phyloP scores from a whole-genome alignment of 2,113 vertebrate genomes.

The Aspidoscelis tigris region DNA sequence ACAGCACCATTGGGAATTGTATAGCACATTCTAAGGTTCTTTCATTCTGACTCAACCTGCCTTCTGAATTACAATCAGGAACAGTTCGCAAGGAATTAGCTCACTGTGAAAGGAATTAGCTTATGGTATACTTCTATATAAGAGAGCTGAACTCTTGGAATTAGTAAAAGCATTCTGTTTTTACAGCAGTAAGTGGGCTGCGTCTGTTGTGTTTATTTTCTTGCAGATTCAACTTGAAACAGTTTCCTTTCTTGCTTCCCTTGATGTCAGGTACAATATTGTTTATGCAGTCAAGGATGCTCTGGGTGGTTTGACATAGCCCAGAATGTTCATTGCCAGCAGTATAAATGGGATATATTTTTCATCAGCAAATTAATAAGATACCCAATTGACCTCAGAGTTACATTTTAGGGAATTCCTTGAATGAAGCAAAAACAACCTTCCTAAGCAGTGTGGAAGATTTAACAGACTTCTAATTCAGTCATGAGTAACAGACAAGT shows the following conservation, averaged over 20 bases:
- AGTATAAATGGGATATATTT: slow-evolving; percentile 1
- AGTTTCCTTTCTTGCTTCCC: slow-evolving; percentile 29
- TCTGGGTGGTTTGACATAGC: neutral
- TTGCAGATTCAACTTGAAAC: slow-evolving; percentile 15
- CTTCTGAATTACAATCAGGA: too few relatives aligned
- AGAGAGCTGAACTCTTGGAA: neutral
- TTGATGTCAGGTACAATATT: neutral
- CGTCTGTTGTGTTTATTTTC: neutral
- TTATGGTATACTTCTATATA: neutral
- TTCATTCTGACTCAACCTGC: too few relatives aligned
- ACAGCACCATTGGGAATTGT: too few relatives aligned
- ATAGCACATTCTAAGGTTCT: too few relatives aligned
- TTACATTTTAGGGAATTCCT: slow-evolving; percentile 34
- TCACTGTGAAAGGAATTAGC: neutral
- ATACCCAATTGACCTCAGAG: slow-evolving; percentile 21
- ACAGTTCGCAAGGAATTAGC: neutral
- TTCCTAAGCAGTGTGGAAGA: slow-evolving; percentile 13
- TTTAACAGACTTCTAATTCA: slow-evolving; percentile 63
- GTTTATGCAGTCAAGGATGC: slow-evolving; percentile 36
- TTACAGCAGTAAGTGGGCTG: neutral
- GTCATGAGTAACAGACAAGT: slow-evolving; percentile 57
- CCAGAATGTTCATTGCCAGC: neutral
- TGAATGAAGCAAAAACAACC: slow-evolving; percentile 32
- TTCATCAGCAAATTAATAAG: slow-evolving; percentile 2
- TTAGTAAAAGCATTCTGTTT: neutral